Conservation (phyloP, 2,113 vertebrate genomes). For the Mungos mungo region DNA sequence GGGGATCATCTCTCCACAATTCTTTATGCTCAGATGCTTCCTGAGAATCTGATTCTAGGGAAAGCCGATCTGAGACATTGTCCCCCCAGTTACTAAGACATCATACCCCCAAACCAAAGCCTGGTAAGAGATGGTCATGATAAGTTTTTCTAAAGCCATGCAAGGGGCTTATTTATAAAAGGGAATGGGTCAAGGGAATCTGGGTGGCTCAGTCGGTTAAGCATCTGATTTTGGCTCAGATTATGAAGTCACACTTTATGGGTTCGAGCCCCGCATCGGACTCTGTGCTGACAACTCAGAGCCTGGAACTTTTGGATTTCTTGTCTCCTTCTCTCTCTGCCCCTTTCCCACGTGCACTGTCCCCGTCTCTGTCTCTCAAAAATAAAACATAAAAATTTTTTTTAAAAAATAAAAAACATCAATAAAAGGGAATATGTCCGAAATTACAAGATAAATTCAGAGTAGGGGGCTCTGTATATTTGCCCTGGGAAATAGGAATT, state of each 20-base stretch:
- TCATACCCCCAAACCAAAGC: neutral
- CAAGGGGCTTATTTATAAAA: neutral
- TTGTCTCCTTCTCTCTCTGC: no score
- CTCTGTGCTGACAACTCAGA: no score
- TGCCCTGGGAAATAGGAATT: conserved; percentile 8
- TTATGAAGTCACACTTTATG: no score
- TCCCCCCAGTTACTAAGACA: neutral
- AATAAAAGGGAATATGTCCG: neutral
- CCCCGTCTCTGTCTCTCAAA: no score
- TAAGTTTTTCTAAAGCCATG: neutral
- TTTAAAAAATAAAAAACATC: no score
- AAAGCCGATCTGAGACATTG: neutral
- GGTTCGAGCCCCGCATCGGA: no score
- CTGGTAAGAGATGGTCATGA: neutral
- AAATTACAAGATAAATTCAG: neutral
- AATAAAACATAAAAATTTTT: no score
- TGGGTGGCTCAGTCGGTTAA: no score
- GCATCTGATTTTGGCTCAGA: no score
- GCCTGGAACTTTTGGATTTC: no score
- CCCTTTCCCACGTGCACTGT: no score
- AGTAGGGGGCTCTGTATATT: neutral
- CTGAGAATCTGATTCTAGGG: neutral
- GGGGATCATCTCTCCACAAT: neutral
- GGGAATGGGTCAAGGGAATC: neutral
- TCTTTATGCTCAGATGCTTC: neutral